These are phyloP conservation scores for Amphipyra berbera DNA, from an alignment of 2,888 invertebrate genomes.

Conservation along the genomic window DNA sequence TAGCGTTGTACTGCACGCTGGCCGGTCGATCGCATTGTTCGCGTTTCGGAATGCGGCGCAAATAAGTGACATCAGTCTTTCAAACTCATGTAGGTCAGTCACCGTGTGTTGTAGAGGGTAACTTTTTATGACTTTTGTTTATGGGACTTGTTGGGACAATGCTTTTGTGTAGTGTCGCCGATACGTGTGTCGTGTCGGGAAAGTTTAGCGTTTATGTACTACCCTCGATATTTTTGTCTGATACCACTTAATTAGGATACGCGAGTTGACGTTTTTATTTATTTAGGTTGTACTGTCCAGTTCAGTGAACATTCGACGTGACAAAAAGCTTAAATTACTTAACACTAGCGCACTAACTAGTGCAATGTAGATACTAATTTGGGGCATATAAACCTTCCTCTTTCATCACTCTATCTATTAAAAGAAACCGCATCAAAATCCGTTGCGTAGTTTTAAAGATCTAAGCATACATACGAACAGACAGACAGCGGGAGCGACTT, in stretches of 20 bases:
- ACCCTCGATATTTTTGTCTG: conserved; percentile 12
- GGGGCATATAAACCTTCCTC: too few relatives aligned
- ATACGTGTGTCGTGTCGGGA: conserved; percentile 15
- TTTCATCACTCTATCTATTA: too few relatives aligned
- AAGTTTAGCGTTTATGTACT: conserved; percentile 29
- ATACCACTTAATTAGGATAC: conserved; percentile 17
- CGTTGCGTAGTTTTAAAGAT: too few relatives aligned
- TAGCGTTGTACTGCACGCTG: conserved; percentile 37
- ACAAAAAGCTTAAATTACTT: too few relatives aligned
- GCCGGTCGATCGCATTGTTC: conserved; percentile 21
- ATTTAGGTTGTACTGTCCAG: too few relatives aligned
- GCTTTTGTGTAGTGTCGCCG: conserved; percentile 38
- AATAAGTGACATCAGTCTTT: conserved; percentile 53
- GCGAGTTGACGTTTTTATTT: not conserved
- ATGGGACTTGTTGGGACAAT: conserved; percentile 55
- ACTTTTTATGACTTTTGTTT: conserved; percentile 63
- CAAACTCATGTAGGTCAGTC: conserved; percentile 46
- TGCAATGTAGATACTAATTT: too few relatives aligned
- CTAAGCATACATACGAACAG: too few relatives aligned
- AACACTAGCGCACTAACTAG: too few relatives aligned
- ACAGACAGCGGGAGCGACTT: too few relatives aligned
- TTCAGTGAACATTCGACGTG: too few relatives aligned
- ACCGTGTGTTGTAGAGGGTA: conserved; percentile 26
- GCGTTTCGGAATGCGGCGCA: conserved; percentile 27
- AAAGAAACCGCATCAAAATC: too few relatives aligned